Percentiles rank a stretch among this genome's conserved stretches.
Conservation (phyloP, 2,797 vertebrate genomes). For the Sciurus vulgaris region DNA sequence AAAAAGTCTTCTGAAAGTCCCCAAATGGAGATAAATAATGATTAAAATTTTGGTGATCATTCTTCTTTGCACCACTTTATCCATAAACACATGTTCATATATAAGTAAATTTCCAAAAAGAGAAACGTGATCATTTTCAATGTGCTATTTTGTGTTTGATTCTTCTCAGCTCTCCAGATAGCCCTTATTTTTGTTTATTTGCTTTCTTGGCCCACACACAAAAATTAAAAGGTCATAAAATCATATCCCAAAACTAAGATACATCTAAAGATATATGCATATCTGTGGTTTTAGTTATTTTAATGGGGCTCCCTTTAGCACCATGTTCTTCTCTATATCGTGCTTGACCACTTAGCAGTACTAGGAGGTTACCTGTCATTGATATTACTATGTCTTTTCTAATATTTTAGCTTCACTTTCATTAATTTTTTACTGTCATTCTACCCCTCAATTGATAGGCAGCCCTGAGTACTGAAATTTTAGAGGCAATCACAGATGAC, state of each 20-base stretch:
- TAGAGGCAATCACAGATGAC: background rate
- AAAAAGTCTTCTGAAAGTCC: background rate
- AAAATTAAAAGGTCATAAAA: background rate
- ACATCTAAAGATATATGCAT: background rate
- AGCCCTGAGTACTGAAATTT: background rate
- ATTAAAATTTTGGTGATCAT: background rate
- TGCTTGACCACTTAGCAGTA: background rate
- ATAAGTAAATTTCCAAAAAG: background rate
- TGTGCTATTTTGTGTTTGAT: background rate
- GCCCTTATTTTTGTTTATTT: background rate
- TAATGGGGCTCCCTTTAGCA: background rate
- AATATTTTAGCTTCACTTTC: background rate
- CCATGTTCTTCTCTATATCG: background rate
- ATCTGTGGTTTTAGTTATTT: background rate
- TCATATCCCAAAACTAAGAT: background rate
- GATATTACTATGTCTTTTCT: background rate
- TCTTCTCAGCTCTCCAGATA: background rate
- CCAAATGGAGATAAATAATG: background rate
- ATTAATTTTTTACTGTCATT: background rate
- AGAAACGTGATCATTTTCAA: background rate
- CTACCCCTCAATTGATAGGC: background rate
- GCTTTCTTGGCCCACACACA: background rate
- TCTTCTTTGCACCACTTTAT: background rate
- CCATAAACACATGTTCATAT: background rate
- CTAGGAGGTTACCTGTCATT: background rate